phyloP scores from a whole-genome alignment of 2,888 invertebrate species.

The Dicyrtoma fusca region DNA sequence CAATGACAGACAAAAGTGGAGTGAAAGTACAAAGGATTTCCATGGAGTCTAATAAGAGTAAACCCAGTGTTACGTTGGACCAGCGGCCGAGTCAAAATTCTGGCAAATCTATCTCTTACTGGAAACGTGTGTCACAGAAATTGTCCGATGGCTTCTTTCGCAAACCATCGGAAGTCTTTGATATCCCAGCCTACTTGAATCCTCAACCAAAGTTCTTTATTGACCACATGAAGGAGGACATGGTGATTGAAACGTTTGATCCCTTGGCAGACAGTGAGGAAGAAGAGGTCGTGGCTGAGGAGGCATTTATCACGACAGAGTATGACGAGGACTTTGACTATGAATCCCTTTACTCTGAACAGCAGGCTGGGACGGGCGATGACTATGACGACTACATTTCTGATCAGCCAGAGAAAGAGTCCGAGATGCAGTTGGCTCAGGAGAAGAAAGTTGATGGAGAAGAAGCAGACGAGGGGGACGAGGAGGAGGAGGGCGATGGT shows the following conservation, averaged over 20 bases:
- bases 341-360: slow-evolving; percentile 20
- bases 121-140: neutral
- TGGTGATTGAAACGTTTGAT: slow-evolving; percentile 22
- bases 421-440: neutral
- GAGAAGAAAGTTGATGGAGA: neutral
- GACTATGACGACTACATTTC: slow-evolving; percentile 28
- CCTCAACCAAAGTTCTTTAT: slow-evolving; percentile 27
- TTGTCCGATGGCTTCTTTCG: neutral
- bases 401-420: neutral
- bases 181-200: slow-evolving; percentile 16
- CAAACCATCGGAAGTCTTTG: neutral
- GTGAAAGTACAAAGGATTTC: too few relatives aligned
- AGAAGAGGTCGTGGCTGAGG: slow-evolving; percentile 9
- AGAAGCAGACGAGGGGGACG: neutral
- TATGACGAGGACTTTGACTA: slow-evolving; percentile 29
- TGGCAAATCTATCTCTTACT: too few relatives aligned
- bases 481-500: slow-evolving; percentile 2
- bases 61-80: too few relatives aligned
- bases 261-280: slow-evolving; percentile 25
- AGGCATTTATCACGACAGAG: neutral
- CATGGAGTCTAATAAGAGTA: too few relatives aligned
- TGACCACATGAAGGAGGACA: slow-evolving; percentile 28
- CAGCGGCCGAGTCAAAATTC: too few relatives aligned
- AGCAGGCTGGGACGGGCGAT: neutral
- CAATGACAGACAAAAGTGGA: too few relatives aligned